Conservation (phyloP, 2,797 vertebrate genomes). For the Cyprinodon diabolis region DNA sequence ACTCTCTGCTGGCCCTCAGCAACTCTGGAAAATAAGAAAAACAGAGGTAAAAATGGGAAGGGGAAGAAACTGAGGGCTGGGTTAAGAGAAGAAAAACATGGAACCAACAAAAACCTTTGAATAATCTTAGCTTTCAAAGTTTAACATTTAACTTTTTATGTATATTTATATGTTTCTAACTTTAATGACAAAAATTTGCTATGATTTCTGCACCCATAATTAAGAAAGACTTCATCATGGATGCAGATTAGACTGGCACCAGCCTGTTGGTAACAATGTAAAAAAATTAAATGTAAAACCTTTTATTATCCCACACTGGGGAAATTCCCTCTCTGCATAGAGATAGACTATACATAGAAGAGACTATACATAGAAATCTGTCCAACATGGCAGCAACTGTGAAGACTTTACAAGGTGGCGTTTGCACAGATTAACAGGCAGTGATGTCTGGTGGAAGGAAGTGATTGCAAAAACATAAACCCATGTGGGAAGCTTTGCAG, state of each 20-base stretch:
- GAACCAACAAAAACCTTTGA: background rate
- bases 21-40: conserved; percentile 76
- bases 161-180: background rate
- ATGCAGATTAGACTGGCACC: background rate
- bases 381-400: background rate
- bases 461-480: conserved; percentile 24
- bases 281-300: too few relatives aligned
- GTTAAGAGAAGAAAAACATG: background rate
- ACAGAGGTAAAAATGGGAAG: conserved; percentile 6
- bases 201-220: too few relatives aligned
- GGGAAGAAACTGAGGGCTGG: background rate
- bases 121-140: background rate
- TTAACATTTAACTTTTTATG: background rate
- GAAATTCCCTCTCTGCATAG: too few relatives aligned
- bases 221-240: background rate
- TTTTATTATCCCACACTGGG: too few relatives aligned
- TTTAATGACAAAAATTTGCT: background rate
- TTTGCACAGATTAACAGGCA: background rate
- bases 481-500: background rate
- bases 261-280: background rate
- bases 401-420: background rate
- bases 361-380: background rate
- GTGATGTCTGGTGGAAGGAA: conserved; percentile 25
- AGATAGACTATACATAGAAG: too few relatives aligned
- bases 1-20: conserved; percentile 93